These are phyloP conservation scores for Caenorhabditis sp. DNA, from an alignment of 2,888 invertebrate genomes.

Conservation along the genomic window DNA sequence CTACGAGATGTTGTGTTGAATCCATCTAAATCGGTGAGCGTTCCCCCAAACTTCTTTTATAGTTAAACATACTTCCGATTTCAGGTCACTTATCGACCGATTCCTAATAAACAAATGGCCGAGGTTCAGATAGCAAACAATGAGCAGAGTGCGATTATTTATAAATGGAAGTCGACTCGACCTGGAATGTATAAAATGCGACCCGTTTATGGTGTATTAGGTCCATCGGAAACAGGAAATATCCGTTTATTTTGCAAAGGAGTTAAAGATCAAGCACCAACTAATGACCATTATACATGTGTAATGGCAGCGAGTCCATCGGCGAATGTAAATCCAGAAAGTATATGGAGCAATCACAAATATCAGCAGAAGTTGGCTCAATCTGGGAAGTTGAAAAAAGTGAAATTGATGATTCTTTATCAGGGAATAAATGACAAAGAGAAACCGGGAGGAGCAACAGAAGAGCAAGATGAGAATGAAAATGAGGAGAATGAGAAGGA, in stretches of 20 bases:
- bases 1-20: neutral
- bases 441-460: neutral
- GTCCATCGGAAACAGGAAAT: neutral
- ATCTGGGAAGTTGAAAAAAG: conserved; percentile 6
- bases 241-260: conserved; percentile 8
- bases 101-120: conserved; percentile 9
- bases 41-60: neutral
- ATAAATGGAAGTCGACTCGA: conserved; percentile 14
- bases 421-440: conserved; percentile 5
- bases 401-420: conserved; percentile 4
- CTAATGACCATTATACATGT: conserved; percentile 7
- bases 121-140: conserved; percentile 5
- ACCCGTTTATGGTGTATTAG: conserved; percentile 5
- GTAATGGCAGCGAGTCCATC: conserved; percentile 7
- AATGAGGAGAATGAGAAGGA: conserved; percentile 13
- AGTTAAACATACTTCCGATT: neutral
- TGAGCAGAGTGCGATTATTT: conserved; percentile 7
- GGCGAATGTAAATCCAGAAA: conserved; percentile 11
- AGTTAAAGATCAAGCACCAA: conserved; percentile 1
- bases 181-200: conserved; percentile 14
- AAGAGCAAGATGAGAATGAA: neutral
- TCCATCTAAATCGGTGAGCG: conserved; percentile 7
- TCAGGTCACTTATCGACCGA: conserved; percentile 15
- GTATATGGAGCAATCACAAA: conserved; percentile 12
- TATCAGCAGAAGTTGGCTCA: conserved; percentile 11